Base-by-base conservation (phyloP, 2,888 invertebrate species). In the Cephalotes varians region DNA sequence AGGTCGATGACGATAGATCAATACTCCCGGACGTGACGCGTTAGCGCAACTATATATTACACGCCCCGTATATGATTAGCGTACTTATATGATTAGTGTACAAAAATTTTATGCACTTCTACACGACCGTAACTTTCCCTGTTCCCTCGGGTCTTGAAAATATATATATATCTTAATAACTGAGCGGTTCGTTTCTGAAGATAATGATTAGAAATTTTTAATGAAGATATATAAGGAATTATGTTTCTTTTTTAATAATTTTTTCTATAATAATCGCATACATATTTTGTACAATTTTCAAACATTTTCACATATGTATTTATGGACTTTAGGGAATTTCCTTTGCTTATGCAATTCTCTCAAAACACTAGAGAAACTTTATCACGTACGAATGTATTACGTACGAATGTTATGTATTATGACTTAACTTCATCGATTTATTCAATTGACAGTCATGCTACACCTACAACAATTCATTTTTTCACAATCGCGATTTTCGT, bases 1-100 rank as follows among this genome's bases (percentile, higher is more conserved):
- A 67, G 69, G 77, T 82, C 60, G 82, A 21, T 65, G 62, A 74
- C 76, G 77, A 82, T 82, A 69, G 82, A 79, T 79, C 82, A 79
- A 54, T 79, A 79, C 77, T 82, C 82, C 82, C 82, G 82, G 82
- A 82, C 34, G 37, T 65, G 64, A 37, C 54, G 64, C 49, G 64
- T 21, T 28, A 28, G 54, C 49, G 37, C 56, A n/a, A 76, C 49
- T 77, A 69, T 25, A 31, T 79, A 49, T 40, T 47, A 54, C 34
- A 71, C 54, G 56, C 69, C 71, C 40, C 71, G 65, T 31, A 54
- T 69, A 21, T 44, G 71, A 79, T 79, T 71, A 79, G 51, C 51
- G 65, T 65, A 49, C 9, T 25, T 54, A 31, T 18, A 4, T n/a
- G n/a, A n/a, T n/a, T n/a, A n/a, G n/a, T n/a, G n/a, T 21, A 56